Evolutionary conservation across 1,140 invertebrate genomes (phyloP), one percentile per base, ranked within the genome.

Genomic region (Trialeurodes vaporariorum): DNA sequence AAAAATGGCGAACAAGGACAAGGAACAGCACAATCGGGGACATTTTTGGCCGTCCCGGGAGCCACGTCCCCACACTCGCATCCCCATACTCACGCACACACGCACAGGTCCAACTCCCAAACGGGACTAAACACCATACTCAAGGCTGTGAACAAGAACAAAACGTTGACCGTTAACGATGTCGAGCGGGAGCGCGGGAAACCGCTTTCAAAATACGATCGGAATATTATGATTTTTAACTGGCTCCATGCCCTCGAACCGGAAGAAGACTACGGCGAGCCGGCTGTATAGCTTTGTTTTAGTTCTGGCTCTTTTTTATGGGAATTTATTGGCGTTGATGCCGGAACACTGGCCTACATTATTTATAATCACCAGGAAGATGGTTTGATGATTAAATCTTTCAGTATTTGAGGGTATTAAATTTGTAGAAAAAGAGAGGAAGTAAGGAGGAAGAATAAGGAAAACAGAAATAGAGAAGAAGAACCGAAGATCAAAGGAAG

Each of bases 141-240:
- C 63, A 9, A 78, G 77, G 61, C 40, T 61, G 80, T 69, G 60
- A 81, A 74, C 67, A 81, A 80, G 65, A 84, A 85, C 72, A 77
- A 84, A 64, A 81, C 82, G 2, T 77, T 92, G 0, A 91, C 91
- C 0, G 82, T 90, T 0, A 83, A 86, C 9, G 91, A 93, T 70
- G 84, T 93, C 13, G 91, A 93, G 73, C 79, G 89, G 58, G 89
- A 93, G 75, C 80, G 90, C 2, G 90, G 90, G 1, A 87, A 90
- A 69, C 90, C 91, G 2, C 79, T 93, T 1, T 90, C 89, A 17
- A 92, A 92, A 76, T 93, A 93, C 77, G 90, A 93, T 72, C 76
- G 91, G 23, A 93, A 94, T 76, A 93, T 93, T 88, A 92, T 93
- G 87, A 93, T 94, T 59, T 93, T 94, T 78, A 92, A 93, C 73